These are phyloP conservation scores for Caenorhabditis inopinata DNA, from an alignment of 1,140 invertebrate genomes.

Conservation along the genomic window DNA sequence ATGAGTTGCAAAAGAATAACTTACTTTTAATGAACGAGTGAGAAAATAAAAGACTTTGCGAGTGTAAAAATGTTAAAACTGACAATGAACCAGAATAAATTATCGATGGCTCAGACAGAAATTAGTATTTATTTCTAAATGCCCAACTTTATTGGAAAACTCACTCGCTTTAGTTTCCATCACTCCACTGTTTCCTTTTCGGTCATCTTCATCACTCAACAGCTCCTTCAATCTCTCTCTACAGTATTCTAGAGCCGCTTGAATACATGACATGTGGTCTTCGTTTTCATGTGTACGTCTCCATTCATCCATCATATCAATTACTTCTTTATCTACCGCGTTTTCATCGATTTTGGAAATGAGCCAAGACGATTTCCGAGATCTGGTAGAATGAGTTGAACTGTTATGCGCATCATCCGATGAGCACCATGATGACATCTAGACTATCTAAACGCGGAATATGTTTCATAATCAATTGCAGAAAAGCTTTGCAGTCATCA, in stretches of 20 bases:
- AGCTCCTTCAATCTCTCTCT: slow-evolving; percentile 33
- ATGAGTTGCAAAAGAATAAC: no score
- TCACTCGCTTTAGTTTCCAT: not conserved
- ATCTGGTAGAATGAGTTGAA: not conserved
- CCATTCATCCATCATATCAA: not conserved
- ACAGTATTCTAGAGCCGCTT: slow-evolving; percentile 18
- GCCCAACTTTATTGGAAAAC: not conserved
- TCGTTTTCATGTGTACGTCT: not conserved
- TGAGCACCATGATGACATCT: not conserved
- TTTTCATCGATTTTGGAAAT: slow-evolving; percentile 4
- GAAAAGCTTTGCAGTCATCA: no score
- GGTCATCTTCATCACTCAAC: not conserved
- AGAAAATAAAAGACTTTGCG: no score
- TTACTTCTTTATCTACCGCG: not conserved
- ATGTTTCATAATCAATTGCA: no score
- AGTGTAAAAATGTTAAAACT: no score
- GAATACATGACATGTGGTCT: not conserved
- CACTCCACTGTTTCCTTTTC: not conserved
- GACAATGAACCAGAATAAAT: no score
- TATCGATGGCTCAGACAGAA: no score
- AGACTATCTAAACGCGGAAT: no score
- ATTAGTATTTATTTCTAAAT: no score
- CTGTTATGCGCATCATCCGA: not conserved
- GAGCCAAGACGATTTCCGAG: not conserved
- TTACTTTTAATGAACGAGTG: no score